Evolutionary conservation across 2,888 invertebrate species (phyloP).

Genomic region (Agriotes lineatus): DNA sequence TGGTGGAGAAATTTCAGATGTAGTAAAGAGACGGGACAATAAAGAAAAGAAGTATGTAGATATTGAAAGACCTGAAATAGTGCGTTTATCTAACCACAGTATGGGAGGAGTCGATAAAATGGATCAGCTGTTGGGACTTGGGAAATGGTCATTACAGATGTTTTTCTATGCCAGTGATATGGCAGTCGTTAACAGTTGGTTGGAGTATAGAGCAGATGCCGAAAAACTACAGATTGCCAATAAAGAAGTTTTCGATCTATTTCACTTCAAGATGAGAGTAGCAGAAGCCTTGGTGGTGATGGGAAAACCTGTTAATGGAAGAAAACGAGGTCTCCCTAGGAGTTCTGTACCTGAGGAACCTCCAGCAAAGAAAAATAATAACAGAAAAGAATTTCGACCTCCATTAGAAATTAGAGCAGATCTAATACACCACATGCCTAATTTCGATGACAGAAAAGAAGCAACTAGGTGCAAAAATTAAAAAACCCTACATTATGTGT

Average conservation of each 20-base stretch:
- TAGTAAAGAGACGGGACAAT: slow-evolving; percentile 49
- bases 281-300: neutral
- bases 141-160: slow-evolving; percentile 47
- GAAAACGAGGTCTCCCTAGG: neutral
- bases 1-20: slow-evolving; percentile 44
- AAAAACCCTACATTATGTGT: too few relatives aligned
- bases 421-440: slow-evolving; percentile 43
- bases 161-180: slow-evolving; percentile 49
- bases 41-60: slow-evolving; percentile 39
- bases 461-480: slow-evolving; percentile 42
- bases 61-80: slow-evolving; percentile 43
- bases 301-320: neutral
- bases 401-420: slow-evolving; percentile 38
- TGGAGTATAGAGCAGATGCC: slow-evolving; percentile 43
- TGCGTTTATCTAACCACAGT: slow-evolving; percentile 44
- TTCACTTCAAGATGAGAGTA: neutral
- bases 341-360: too few relatives aligned
- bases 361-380: neutral
- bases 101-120: too few relatives aligned
- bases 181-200: slow-evolving; percentile 49
- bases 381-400: slow-evolving; percentile 22
- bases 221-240: neutral
- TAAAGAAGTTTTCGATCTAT: too few relatives aligned
- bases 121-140: slow-evolving; percentile 47
- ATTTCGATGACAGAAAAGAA: slow-evolving; percentile 37